Evolutionary conservation across 2,888 invertebrate genomes (phyloP).

Genomic region (Andrena praecox): DNA sequence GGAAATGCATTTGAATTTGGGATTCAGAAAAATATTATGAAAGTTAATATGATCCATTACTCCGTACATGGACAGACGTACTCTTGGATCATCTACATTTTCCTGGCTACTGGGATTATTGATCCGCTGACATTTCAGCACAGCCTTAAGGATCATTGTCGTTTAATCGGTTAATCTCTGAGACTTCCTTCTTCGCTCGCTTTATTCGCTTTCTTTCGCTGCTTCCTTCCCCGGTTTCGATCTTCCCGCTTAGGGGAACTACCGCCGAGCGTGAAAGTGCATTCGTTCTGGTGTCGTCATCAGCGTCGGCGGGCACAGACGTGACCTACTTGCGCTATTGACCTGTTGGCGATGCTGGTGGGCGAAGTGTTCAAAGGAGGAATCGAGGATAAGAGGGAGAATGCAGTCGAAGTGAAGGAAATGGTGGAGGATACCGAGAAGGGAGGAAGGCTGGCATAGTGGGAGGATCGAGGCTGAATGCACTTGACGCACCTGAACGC

Average conservation of each 20-base stretch:
- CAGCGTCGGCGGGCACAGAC: conserved; percentile 67
- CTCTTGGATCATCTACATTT: no score
- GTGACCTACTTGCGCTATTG: conserved; percentile 81
- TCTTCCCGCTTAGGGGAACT: conserved; percentile 32
- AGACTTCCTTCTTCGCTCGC: not conserved
- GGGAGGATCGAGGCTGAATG: conserved; percentile 70
- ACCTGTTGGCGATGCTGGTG: conserved; percentile 77
- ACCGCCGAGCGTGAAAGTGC: conserved; percentile 68
- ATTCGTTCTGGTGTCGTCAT: conserved; percentile 62
- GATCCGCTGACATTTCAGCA: no score
- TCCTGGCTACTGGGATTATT: no score
- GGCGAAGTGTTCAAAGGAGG: conserved; percentile 71
- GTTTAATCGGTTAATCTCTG: no score
- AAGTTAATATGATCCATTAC: no score
- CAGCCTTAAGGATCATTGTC: no score
- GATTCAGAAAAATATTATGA: no score
- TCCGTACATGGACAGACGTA: no score
- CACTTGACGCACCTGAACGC: conserved; percentile 78
- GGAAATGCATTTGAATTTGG: no score
- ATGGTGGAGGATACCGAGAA: conserved; percentile 57
- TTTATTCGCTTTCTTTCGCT: not conserved
- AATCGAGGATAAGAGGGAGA: conserved; percentile 64
- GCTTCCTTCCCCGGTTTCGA: conserved; percentile 22
- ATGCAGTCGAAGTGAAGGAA: conserved; percentile 68
- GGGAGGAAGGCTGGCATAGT: conserved; percentile 33